Base-by-base conservation (phyloP, 2,113 vertebrate genomes). In the Chionis minor region DNA sequence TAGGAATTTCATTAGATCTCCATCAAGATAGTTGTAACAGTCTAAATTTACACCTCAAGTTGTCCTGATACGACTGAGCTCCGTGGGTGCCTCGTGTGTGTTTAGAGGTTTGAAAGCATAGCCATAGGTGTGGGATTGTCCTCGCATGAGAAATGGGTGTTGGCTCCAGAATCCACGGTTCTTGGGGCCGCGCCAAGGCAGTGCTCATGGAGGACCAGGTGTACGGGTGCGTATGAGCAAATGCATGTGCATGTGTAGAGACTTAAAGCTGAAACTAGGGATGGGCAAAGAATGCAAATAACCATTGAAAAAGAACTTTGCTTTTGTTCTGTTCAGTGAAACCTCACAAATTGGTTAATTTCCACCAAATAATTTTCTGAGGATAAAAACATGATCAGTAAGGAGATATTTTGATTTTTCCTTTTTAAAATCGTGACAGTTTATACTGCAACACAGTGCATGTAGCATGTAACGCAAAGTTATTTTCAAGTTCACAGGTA, bases 51-150 rank as follows among this genome's bases (percentile, higher is more conserved):
- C 14, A 81, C 23, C 35, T 94, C 21, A 52, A 15, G 22, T 55
- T 74, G 19, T 47, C 75, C 73, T 55, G 63, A 19, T 86, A 38
- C 4, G 22, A 7, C 63, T 9, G 42, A 40, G 61, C 26, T 75
- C 81, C 69, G 81, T 2, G 1, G 49, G 23, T 56, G 22, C 56
- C 40, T 42, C 1, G 0, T 69, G 44, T 49, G 45, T 63, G 22
- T 72, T 91, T 44, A 55, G 47, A 12, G 23, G 78, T 73, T 94
- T 93, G 90, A 95, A 97, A 94, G 45, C 71, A 66, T 96, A 96
- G 93, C 96, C 92, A 95, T 94, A 73, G 94, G 92, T 96, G 92
- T 96, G 96, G 87, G 96, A 93, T 96, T 94, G 92, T 82, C 90
- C 85, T 92, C 49, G 71, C 87, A 73, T 91, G 87, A 93, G 81